A percentile compares a stretch with the other conserved stretches of the same genome.
These are phyloP conservation scores for Passerina amoena DNA, from an alignment of 2,113 vertebrate species.

Conservation along the genomic window DNA sequence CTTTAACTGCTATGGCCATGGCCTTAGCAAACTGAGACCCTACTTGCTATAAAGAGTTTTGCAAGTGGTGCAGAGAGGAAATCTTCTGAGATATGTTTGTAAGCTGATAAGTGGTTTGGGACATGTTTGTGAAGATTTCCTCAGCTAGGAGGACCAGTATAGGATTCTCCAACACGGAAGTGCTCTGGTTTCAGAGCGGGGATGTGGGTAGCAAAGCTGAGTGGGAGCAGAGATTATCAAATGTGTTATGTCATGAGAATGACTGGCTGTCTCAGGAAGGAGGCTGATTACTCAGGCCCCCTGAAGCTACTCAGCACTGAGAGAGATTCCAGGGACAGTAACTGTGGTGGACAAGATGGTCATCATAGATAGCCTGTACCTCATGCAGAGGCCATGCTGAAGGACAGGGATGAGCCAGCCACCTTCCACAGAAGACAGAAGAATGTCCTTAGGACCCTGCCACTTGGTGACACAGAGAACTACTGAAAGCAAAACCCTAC, in stretches of 20 bases:
- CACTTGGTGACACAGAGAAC: not conserved
- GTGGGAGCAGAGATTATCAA: not conserved
- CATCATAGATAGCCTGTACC: not conserved
- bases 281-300: fast-evolving
- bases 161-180: not conserved
- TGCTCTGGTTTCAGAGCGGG: not conserved
- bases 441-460: not conserved
- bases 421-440: not conserved
- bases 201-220: not conserved
- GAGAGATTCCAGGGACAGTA: not conserved
- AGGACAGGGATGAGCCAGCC: not conserved
- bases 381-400: not conserved
- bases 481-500: not conserved
- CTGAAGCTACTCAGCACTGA: not conserved
- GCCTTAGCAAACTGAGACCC: not conserved
- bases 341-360: not conserved
- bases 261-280: not conserved
- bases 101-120: not conserved
- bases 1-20: too few species aligned
- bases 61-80: not conserved
- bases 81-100: not conserved
- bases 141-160: not conserved
- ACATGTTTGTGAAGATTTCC: not conserved
- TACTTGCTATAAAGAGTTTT: not conserved
- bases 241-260: fast-evolving